Base-by-base conservation (phyloP, 2,888 invertebrate species). In the Drosophila multiciliata region DNA sequence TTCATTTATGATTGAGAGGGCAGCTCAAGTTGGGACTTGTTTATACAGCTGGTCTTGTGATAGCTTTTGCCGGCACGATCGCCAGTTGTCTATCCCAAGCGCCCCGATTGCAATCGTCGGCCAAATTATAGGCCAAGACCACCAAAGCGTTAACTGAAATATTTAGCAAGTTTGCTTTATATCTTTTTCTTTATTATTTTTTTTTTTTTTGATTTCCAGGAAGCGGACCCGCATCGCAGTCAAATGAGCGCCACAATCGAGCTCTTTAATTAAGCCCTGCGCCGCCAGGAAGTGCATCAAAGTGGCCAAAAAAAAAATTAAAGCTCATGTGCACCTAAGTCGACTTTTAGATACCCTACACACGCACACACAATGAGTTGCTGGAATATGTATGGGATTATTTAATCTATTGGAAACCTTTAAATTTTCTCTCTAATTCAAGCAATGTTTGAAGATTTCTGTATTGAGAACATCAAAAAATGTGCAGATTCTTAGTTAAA, bases 111-210 rank as follows among this genome's bases (percentile, higher is more conserved):
- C 71, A 75, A 80, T 80, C 83, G 80, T 73, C 79, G 75, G 79
- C 86, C 90, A 90, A 91, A 91, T 91, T 89, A 91, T 90, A 89
- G 87, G 84, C 85, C 83, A 82, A 85, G 89, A 91, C 91, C 90
- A 89, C 83, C 86, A 91, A 85, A 85, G 87, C 88, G 88, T 88
- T 88, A 90, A 90, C 86, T 85, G 83, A 90, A 88, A 89, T 89
- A 88, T 88, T 89, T 90, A 88, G 89, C 90, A 78, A 90, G 88
- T 90, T 88, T 90, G 90, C 23, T 15, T 45, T 45, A 26, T 26
- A 45, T 45, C 23, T 15, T 3, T 17, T 26, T 26, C 20, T 15
- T 45, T 45, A 20, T 20, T 20, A 20, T 20, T 12, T 7, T 17
- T 38, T 3, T 8, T 86, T 90, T 90, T 89, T 89, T 86, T 86